Evolutionary conservation across 2,113 vertebrate genomes (phyloP).

Genomic region (Pterocles burchelli): DNA sequence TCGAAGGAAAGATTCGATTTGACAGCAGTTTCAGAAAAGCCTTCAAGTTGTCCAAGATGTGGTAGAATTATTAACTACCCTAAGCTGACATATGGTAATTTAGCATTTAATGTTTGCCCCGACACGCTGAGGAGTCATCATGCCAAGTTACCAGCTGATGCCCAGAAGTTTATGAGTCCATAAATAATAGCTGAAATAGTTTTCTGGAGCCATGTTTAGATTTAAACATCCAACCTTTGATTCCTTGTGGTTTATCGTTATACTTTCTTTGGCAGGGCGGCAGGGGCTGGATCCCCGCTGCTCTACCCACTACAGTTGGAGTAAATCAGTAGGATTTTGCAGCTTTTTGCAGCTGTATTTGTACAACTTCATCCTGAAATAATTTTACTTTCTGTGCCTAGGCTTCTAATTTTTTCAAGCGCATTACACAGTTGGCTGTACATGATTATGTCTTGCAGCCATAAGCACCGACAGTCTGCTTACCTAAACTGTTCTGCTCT

Average conservation of each 20-base stretch:
- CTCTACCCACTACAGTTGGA: neutral
- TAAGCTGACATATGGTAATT: constrained; percentile 63
- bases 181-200: constrained; percentile 44
- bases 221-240: neutral
- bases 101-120: constrained; percentile 52
- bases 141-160: constrained; percentile 46
- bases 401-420: constrained; percentile 67
- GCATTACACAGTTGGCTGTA: constrained; percentile 66
- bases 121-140: neutral
- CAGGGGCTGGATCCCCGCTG: neutral
- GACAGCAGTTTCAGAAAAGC: constrained; percentile 59
- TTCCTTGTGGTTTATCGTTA: neutral
- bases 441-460: constrained; percentile 67
- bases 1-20: constrained; percentile 38
- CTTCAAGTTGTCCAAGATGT: constrained; percentile 57
- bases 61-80: constrained; percentile 62
- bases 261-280: neutral
- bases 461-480: constrained; percentile 68
- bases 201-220: neutral
- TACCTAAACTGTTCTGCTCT: constrained; percentile 64
- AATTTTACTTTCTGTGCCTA: constrained; percentile 69
- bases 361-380: constrained; percentile 66
- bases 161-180: constrained; percentile 20
- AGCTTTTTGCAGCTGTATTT: constrained; percentile 64
- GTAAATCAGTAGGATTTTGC: constrained; percentile 55